These are phyloP conservation scores for Teleopsis dalmanni DNA, from an alignment of 1,140 invertebrate species.

Conservation along the genomic window DNA sequence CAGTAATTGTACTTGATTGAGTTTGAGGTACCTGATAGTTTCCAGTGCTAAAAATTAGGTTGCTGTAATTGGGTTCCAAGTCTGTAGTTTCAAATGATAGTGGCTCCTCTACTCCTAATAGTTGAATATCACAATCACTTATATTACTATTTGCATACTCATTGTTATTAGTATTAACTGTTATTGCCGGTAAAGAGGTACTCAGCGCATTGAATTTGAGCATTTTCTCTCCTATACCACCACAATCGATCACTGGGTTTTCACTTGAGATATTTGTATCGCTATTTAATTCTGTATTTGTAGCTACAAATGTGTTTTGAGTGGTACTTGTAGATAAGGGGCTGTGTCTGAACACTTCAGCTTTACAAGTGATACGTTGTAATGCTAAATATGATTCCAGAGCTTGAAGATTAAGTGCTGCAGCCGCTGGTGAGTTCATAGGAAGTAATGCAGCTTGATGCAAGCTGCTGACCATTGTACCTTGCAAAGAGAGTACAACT, in stretches of 20 bases:
- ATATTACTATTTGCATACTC: constrained; percentile 6
- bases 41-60: constrained; percentile 21
- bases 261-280: no score
- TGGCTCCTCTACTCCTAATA: constrained; percentile 30
- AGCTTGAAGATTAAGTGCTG: constrained; percentile 71
- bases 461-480: constrained; percentile 65
- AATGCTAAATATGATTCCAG: constrained; percentile 74
- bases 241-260: no score
- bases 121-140: constrained; percentile 21
- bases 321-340: constrained; percentile 16
- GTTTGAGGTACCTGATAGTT: constrained; percentile 39
- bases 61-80: constrained; percentile 18
- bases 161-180: neutral
- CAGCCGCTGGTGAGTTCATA: constrained; percentile 67
- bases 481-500: constrained; percentile 66
- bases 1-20: constrained; percentile 16
- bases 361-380: constrained; percentile 56
- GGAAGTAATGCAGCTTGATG: constrained; percentile 68
- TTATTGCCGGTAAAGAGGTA: neutral
- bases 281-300: constrained; percentile 20
- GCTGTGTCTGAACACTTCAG: constrained; percentile 34
- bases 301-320: constrained; percentile 17
- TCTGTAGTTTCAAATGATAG: constrained; percentile 35
- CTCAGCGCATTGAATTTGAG: neutral
- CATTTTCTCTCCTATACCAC: constrained; percentile 13